Evolutionary conservation across 2,113 vertebrate genomes (phyloP), one percentile per base, ranked within the genome.

Genomic region (Neogale vison): DNA sequence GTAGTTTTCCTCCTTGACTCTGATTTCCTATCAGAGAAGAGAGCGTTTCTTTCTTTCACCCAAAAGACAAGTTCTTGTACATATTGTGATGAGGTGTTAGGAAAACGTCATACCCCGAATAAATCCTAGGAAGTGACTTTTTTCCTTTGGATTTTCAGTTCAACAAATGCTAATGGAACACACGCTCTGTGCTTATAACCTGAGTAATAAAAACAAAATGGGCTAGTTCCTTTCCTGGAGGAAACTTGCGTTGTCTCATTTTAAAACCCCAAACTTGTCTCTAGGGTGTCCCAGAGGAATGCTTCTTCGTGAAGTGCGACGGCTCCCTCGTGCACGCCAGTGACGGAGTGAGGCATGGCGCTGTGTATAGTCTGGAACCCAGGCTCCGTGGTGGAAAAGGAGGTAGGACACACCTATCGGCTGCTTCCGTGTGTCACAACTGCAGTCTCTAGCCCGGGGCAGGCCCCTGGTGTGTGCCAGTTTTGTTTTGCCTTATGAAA

Each of bases 361-460:
- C 97, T 0, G 36, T 99, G 90, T 99, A 99, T 81, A 99, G 98
- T 36, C 67, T 99, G 99, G 99, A 99, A 92, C 99, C 99, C 17
- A 99, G 99, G 6, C 99, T 99, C 50, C 95, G 94, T 59, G 99
- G 99, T 17, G 99, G 99, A 55, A 99, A 99, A 99, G 99, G 99
- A 99, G 99, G 99, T 99, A 97, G 50, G 97, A 52, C 1, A 3
- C 88, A 98, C 59, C 26, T 26, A 4, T 65, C 13, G 36, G 4
- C 21, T 15, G n/a, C 82, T 61, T n/a, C 3, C 7, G 7, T 74
- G 21, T 63, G 6, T n/a, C 39, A 15, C 65, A 23, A 63, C 9
- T 90, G 63, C n/a, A 24, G 42, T 55, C 69, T 52, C 24, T 29
- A 59, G 29, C 61, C 14, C 8, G n/a, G 18, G 15, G 67, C 7